Conservation (phyloP, 2,888 invertebrate species). For the Sinelater perroti region DNA sequence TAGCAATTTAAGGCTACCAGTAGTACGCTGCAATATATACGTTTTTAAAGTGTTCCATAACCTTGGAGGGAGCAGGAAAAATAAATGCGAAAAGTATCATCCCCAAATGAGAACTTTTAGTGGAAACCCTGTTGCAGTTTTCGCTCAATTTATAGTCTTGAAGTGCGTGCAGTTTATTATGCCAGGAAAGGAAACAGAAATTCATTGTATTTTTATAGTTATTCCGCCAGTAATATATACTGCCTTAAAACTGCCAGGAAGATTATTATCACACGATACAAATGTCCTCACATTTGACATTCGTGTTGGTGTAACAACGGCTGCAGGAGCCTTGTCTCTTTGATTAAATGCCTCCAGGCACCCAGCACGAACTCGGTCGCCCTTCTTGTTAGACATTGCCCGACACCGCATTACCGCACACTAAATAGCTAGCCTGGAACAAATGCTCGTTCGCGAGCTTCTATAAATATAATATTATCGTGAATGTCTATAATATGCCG, state of each 20-base stretch:
- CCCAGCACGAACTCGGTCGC: conserved; percentile 26
- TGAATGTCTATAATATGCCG: conserved; percentile 14
- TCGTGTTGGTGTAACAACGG: conserved; percentile 27
- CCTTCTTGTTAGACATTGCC: conserved; percentile 30
- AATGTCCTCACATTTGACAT: conserved; percentile 33
- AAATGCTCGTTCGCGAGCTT: conserved; percentile 18
- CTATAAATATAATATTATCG: conserved; percentile 20
- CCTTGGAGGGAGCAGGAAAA: too few species aligned
- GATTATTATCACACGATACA: conserved; percentile 31
- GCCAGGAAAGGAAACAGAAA: too few species aligned
- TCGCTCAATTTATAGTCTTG: too few species aligned
- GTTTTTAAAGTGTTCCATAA: too few species aligned
- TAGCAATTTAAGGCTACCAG: too few species aligned
- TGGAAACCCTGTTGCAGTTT: too few species aligned
- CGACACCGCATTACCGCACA: conserved; percentile 28
- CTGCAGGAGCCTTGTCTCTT: conserved; percentile 29
- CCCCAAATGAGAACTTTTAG: too few species aligned
- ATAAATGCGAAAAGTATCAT: too few species aligned
- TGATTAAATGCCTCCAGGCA: conserved; percentile 34
- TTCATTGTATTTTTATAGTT: conserved; percentile 10
- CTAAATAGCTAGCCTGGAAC: conserved; percentile 25
- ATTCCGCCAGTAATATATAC: conserved; percentile 10
- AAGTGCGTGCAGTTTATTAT: too few species aligned
- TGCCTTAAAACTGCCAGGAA: conserved; percentile 19
- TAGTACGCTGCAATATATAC: too few species aligned